A percentile compares a stretch with the other conserved stretches of the same genome.
Conservation (phyloP, 2,113 vertebrate species). For the Crocuta crocuta region DNA sequence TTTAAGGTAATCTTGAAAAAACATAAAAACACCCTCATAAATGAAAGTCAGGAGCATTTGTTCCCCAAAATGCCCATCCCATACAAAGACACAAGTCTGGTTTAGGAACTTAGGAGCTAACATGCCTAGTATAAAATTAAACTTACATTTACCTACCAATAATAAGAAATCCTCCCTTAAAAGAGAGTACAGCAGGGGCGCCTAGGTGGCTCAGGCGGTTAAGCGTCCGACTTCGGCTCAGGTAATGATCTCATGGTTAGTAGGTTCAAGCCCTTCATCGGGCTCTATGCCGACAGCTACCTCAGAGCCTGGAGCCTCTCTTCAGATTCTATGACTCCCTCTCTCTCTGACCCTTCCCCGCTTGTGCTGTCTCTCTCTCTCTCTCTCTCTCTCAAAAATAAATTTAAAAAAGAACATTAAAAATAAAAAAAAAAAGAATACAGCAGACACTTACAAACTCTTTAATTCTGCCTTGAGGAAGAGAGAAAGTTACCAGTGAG, state of each 20-base stretch:
- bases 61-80: background rate
- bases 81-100: background rate
- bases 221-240: too few relatives aligned
- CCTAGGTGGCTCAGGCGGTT: too few relatives aligned
- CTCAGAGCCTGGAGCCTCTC: too few relatives aligned
- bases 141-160: background rate
- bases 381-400: too few relatives aligned
- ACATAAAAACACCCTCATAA: background rate
- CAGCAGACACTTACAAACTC: background rate
- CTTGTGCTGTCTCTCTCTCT: too few relatives aligned
- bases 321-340: too few relatives aligned
- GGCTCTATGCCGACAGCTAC: too few relatives aligned
- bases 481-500: background rate
- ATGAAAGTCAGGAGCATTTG: background rate
- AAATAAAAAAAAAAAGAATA: background rate
- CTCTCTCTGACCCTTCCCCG: too few relatives aligned
- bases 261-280: too few relatives aligned
- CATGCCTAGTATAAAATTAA: background rate
- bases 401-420: too few relatives aligned
- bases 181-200: too few relatives aligned
- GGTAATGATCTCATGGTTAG: too few relatives aligned
- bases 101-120: background rate
- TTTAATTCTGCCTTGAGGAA: background rate
- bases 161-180: slow-evolving; percentile 9
- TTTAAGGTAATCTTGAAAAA: background rate